Evolutionary conservation across 2,888 invertebrate genomes (phyloP), one percentile per base, ranked within the genome.

Genomic region (Ennomos quercinarius): DNA sequence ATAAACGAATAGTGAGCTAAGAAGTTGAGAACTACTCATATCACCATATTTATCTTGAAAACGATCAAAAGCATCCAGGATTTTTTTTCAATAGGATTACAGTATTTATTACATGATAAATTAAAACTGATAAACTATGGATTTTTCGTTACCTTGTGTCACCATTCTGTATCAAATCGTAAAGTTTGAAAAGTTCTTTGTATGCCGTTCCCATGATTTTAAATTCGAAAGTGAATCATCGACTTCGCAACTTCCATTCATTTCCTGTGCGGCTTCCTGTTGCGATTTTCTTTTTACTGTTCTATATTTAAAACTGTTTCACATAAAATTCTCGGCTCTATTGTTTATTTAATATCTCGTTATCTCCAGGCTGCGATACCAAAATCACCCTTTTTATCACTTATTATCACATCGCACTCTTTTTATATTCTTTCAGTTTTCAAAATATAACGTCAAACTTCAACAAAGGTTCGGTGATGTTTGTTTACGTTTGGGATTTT

Each of bases 131-230:
- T 17, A 17, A 2, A 17, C 17, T 17, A 3, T 27, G 6, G 27
- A 27, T 27, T 4, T 27, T 27, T 6, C 6, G 83, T 72, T 91
- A 95, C 95, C 93, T 91, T 64, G 93, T 81, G 77, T 95, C 92
- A 58, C 93, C 94, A 75, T 94, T 94, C 80, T 95, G 95, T 60
- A 95, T 93, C 49, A 95, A 93, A 81, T 95, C 95, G 73, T 94
- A 94, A 39, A 95, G 81, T 70, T 94, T 93, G 73, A 91, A 92
- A 51, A 91, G 77, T 66, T 89, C 88, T 70, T 80, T 87, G 71
- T 86, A 91, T 64, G 84, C 74, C 50, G 89, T 83, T 66, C 87
- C 88, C 91, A 91, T 91, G 74, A 72, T 81, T 79, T 74, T 72
- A 63, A 57, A 60, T 65, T 77, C 75, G 70, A 78, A 75, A 76